These are phyloP conservation scores for Tetheella fluctuosa DNA, from an alignment of 2,888 invertebrate species.

Conservation along the genomic window DNA sequence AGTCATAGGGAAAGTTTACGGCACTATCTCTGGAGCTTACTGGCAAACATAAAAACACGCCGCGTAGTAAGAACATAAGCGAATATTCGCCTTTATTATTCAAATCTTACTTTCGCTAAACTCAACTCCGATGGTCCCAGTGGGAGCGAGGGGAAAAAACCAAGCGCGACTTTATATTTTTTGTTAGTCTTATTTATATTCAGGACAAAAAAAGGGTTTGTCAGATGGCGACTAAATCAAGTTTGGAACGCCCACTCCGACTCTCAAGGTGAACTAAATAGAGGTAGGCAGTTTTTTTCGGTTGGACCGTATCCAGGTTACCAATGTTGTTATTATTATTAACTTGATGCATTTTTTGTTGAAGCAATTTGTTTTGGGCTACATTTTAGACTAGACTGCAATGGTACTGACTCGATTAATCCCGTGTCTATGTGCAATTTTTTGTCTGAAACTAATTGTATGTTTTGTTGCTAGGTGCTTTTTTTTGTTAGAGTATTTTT, in stretches of 20 bases:
- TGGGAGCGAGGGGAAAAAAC: conserved; percentile 63
- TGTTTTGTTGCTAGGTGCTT: conserved; percentile 50
- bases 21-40: conserved; percentile 48
- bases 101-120: conserved; percentile 77
- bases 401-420: conserved; percentile 54
- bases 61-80: conserved; percentile 60
- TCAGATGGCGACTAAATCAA: conserved; percentile 81
- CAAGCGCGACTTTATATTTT: conserved; percentile 58
- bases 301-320: conserved; percentile 60
- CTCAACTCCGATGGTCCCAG: conserved; percentile 60
- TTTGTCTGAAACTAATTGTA: conserved; percentile 44
- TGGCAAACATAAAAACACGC: conserved; percentile 59
- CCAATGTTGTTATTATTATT: conserved; percentile 54
- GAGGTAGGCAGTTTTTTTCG: conserved; percentile 62
- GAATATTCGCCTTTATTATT: conserved; percentile 73
- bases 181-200: conserved; percentile 79
- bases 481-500: conserved; percentile 29
- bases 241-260: conserved; percentile 73
- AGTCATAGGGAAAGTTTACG: conserved; percentile 50
- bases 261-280: conserved; percentile 72
- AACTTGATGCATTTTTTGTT: conserved; percentile 37
- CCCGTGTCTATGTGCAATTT: conserved; percentile 47
- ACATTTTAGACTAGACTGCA: conserved; percentile 53
- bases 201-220: conserved; percentile 82
- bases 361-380: conserved; percentile 37